A percentile compares a stretch with the other conserved stretches of the same genome.
phyloP scores from a whole-genome alignment of 1,140 invertebrate species.

The Drosophila fuyamai region DNA sequence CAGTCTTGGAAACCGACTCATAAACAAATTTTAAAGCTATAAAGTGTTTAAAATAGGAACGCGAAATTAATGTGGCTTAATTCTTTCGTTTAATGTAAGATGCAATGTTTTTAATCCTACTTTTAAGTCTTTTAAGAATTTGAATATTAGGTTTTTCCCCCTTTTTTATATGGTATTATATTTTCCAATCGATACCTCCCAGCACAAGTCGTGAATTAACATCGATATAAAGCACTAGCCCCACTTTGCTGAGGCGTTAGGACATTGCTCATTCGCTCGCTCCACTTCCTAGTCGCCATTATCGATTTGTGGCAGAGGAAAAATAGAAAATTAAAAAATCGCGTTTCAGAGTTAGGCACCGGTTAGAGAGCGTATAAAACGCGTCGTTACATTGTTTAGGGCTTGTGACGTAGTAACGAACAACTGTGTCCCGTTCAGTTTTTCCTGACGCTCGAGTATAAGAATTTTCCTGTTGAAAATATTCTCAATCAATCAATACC shows the following conservation, averaged over 20 bases:
- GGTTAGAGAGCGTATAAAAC: conserved; percentile 63
- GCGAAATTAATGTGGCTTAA: too few species aligned
- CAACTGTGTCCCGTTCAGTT: conserved; percentile 12
- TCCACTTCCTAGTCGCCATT: conserved; percentile 56
- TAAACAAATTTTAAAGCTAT: too few species aligned
- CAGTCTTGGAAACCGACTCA: too few species aligned
- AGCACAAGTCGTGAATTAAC: background rate
- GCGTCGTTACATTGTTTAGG: conserved; percentile 54
- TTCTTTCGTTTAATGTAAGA: too few species aligned
- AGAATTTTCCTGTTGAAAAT: conserved; percentile 46
- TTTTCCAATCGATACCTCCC: background rate
- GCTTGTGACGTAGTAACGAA: conserved; percentile 19
- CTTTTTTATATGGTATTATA: background rate
- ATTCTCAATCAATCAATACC: conserved; percentile 79
- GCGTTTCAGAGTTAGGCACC: conserved; percentile 71
- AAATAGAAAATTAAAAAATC: conserved; percentile 70
- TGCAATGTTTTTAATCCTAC: too few species aligned
- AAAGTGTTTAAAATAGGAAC: too few species aligned
- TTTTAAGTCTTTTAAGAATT: background rate
- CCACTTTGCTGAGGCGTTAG: conserved; percentile 4
- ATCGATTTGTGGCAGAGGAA: conserved; percentile 71
- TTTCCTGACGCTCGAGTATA: conserved; percentile 23
- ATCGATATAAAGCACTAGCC: conserved; percentile 4
- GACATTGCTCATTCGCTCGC: conserved; percentile 7
- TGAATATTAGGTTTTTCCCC: background rate